Conservation (phyloP, 2,797 vertebrate species). For the Tenualosa thibaudeaui region DNA sequence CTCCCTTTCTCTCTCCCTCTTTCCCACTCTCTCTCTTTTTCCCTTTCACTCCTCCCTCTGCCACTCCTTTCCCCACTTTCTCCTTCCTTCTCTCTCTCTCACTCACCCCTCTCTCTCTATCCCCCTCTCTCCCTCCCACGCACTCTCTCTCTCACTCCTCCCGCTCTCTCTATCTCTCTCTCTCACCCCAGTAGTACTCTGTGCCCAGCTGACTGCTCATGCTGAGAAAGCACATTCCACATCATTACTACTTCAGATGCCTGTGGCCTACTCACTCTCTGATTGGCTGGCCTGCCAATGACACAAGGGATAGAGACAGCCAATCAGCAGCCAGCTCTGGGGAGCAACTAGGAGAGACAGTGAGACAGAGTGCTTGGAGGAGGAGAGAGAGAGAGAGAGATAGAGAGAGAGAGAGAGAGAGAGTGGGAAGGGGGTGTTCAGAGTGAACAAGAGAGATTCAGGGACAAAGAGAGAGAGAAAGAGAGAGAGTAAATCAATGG, state of each 20-base stretch:
- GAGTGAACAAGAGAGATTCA: neutral
- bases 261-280: conserved; percentile 67
- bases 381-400: too few relatives aligned
- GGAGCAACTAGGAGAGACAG: conserved; percentile 47
- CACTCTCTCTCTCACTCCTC: too few relatives aligned
- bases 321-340: conserved; percentile 70
- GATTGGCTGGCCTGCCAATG: conserved; percentile 72
- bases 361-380: too few relatives aligned
- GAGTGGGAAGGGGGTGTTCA: conserved; percentile 9
- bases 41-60: conserved; percentile 54
- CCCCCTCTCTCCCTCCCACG: too few relatives aligned
- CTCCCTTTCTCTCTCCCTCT: conserved; percentile 38
- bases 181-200: conserved; percentile 72
- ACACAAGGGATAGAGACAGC: conserved; percentile 62
- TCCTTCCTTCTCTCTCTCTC: conserved; percentile 37
- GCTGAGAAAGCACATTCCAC: conserved; percentile 79
- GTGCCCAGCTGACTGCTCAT: conserved; percentile 78
- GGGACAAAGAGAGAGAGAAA: neutral
- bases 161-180: conserved; percentile 14
- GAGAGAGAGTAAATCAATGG: conserved; percentile 58
- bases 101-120: conserved; percentile 44
- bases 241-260: conserved; percentile 82
- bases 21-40: conserved; percentile 31
- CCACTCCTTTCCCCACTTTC: conserved; percentile 50
- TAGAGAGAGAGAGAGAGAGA: conserved; percentile 41